A percentile compares a stretch with the other conserved stretches of the same genome.
These are phyloP conservation scores for Caretta caretta DNA, from an alignment of 2,113 vertebrate species.

Conservation along the genomic window DNA sequence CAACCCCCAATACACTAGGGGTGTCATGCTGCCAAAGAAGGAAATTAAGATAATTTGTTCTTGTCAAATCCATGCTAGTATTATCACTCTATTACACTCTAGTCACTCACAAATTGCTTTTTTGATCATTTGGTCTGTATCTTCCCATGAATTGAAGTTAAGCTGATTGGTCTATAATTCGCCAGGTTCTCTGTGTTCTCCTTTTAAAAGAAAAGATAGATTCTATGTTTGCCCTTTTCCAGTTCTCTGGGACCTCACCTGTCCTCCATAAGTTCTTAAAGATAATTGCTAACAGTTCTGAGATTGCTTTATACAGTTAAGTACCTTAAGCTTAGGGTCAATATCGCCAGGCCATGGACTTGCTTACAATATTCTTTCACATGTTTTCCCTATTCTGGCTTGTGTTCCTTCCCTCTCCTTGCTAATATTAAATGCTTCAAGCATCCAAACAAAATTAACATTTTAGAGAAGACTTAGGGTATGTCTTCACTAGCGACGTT, in stretches of 20 bases:
- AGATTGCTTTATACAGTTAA: not conserved
- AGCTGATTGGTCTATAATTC: not conserved
- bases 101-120: too few relatives aligned
- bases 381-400: not conserved
- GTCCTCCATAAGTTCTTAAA: not conserved
- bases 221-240: not conserved
- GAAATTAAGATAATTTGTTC: not conserved
- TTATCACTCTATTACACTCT: not conserved
- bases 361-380: not conserved
- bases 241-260: too few relatives aligned
- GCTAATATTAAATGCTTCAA: not conserved
- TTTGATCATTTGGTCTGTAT: not conserved
- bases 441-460: not conserved
- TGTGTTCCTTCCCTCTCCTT: not conserved
- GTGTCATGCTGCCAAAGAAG: not conserved
- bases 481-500: too few relatives aligned
- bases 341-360: not conserved
- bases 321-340: not conserved
- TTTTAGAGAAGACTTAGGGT: not conserved
- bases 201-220: not conserved
- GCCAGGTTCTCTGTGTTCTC: not conserved
- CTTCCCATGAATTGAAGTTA: not conserved
- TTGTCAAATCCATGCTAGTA: not conserved
- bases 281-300: not conserved
- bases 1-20: not conserved